Conservation (phyloP, 2,888 invertebrate genomes). For the Brachyptera putata region DNA sequence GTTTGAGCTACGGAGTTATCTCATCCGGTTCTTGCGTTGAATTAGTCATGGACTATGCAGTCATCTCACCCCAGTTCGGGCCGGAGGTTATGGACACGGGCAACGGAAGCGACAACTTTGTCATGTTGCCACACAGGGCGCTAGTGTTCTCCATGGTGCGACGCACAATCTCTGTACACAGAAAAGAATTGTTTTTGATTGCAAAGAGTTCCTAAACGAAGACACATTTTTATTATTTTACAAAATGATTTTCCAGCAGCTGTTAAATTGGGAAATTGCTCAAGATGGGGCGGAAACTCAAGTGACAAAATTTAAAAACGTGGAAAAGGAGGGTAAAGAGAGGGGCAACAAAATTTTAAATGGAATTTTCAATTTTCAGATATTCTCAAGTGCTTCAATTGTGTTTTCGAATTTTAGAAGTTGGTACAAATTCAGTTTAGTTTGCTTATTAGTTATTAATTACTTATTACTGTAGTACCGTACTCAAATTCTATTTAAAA, state of each 20-base stretch:
- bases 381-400: too few species aligned
- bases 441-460: too few species aligned
- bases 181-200: not conserved
- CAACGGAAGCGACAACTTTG: slow-evolving; percentile 38
- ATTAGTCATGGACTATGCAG: not conserved
- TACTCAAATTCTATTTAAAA: too few species aligned
- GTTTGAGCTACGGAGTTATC: too few species aligned
- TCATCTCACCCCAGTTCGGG: slow-evolving; percentile 44
- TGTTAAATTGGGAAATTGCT: too few species aligned
- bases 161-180: slow-evolving; percentile 42
- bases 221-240: not conserved
- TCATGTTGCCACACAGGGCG: slow-evolving; percentile 3
- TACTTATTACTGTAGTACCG: too few species aligned
- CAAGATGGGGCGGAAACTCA: not conserved
- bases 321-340: not conserved
- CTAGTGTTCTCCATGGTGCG: slow-evolving; percentile 46
- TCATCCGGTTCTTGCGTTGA: too few species aligned
- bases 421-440: too few species aligned
- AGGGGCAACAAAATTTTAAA: too few species aligned
- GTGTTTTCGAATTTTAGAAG: too few species aligned
- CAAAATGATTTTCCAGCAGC: too few species aligned
- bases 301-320: not conserved
- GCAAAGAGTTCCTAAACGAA: not conserved
- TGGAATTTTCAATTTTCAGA: too few species aligned
- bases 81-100: slow-evolving; percentile 45